Percentiles rank a stretch among this genome's conserved stretches.
These are phyloP conservation scores for Ligdia adustata DNA, from an alignment of 2,888 invertebrate species.

Conservation along the genomic window DNA sequence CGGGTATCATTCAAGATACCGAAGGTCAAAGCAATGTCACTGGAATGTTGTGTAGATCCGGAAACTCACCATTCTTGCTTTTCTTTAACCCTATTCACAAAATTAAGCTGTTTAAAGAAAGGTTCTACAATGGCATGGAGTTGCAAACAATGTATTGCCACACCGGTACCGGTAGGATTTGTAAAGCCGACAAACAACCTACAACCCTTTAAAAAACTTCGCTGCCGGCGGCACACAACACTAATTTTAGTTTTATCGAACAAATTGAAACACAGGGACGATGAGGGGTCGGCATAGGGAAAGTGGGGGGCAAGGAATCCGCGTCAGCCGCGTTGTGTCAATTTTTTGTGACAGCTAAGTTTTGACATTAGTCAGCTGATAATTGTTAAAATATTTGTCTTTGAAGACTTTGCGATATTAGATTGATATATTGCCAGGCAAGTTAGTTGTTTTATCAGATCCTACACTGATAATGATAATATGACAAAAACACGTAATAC, in stretches of 20 bases:
- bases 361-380: constrained; percentile 2
- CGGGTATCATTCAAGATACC: constrained; percentile 10
- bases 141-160: neutral
- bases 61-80: constrained; percentile 62
- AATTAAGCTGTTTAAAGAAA: neutral
- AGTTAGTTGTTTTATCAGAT: too few species aligned
- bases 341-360: neutral
- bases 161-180: constrained; percentile 13
- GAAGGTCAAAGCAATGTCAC: constrained; percentile 78
- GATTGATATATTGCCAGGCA: too few species aligned
- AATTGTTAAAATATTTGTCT: too few species aligned
- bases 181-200: constrained; percentile 1
- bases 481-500: too few species aligned
- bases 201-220: neutral
- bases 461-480: too few species aligned
- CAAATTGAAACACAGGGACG: neutral
- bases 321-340: neutral
- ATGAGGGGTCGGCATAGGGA: neutral
- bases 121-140: constrained; percentile 6
- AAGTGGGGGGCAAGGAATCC: neutral
- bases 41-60: constrained; percentile 40
- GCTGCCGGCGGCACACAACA: constrained; percentile 5
- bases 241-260: constrained; percentile 9
- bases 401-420: too few species aligned
- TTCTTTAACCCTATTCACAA: constrained; percentile 9